Conservation (phyloP, 2,888 invertebrate species). For the Macropis europaea region DNA sequence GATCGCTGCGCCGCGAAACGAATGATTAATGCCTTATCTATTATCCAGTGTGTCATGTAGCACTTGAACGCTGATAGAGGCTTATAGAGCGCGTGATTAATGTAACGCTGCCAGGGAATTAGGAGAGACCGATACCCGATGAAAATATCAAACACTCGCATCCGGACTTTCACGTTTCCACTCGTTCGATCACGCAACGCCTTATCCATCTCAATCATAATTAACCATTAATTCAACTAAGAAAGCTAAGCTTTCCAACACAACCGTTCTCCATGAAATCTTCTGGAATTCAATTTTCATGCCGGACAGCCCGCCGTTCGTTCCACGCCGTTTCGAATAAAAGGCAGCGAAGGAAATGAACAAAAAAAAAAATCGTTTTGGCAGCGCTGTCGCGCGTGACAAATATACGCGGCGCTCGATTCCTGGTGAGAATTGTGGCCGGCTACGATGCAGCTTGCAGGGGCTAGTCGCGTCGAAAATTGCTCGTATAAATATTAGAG, state of each 20-base stretch:
- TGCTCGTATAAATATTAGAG: constrained; percentile 74
- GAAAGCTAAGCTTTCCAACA: no score
- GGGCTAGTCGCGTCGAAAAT: constrained; percentile 64
- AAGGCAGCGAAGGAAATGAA: neutral
- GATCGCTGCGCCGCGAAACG: constrained; percentile 23
- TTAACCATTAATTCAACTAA: constrained; percentile 3
- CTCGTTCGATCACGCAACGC: neutral
- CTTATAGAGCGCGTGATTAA: constrained; percentile 6
- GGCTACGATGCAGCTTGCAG: constrained; percentile 32
- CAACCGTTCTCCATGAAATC: no score
- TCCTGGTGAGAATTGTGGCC: constrained; percentile 41
- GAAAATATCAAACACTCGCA: neutral
- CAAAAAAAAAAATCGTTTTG: constrained; percentile 28
- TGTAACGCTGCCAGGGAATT: neutral
- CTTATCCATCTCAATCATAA: constrained; percentile 11
- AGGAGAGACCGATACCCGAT: neutral
- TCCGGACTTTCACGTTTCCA: neutral
- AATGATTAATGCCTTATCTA: constrained; percentile 47
- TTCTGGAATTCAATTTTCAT: no score
- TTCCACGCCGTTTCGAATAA: no score
- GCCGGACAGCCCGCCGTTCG: no score
- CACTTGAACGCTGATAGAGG: constrained; percentile 18
- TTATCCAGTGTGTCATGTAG: constrained; percentile 14
- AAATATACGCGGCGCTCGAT: constrained; percentile 42
- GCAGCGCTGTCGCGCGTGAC: constrained; percentile 48